Conservation (phyloP, 2,888 invertebrate genomes). For the Eupithecia subfuscata region DNA sequence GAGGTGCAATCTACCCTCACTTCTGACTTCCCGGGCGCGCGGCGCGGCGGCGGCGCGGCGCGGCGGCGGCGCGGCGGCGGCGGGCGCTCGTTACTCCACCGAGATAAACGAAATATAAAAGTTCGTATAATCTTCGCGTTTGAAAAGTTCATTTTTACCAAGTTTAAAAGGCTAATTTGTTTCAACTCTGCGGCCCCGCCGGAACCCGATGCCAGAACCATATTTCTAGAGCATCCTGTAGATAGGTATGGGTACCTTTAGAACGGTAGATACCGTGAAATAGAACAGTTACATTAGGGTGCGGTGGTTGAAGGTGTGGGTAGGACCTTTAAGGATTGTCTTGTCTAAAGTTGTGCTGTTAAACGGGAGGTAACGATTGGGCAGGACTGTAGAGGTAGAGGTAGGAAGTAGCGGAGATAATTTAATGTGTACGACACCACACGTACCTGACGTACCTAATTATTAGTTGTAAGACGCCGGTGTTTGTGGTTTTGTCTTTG, state of each 20-base stretch:
- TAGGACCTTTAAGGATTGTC: constrained; percentile 9
- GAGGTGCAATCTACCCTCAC: constrained; percentile 15
- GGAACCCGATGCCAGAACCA: constrained; percentile 6
- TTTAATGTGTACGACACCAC: neutral
- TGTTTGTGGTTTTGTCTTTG: neutral
- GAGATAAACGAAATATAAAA: constrained; percentile 28
- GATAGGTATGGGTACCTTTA: neutral
- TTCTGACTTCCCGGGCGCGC: neutral
- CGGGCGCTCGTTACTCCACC: constrained; percentile 15
- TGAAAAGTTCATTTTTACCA: constrained; percentile 22
- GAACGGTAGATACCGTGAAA: neutral
- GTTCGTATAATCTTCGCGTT: constrained; percentile 22
- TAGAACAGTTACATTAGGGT: neutral
- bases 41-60: too few relatives aligned
- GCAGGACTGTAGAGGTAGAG: neutral
- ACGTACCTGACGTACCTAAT: neutral
- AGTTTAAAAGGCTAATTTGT: constrained; percentile 24
- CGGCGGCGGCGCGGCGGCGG: too few relatives aligned
- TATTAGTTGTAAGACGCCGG: neutral
- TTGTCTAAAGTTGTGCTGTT: constrained; percentile 10
- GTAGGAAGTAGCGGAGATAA: neutral
- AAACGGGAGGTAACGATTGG: neutral
- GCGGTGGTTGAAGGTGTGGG: constrained; percentile 2
- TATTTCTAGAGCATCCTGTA: neutral
- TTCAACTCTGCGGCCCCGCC: constrained; percentile 15